A percentile compares a stretch with the other conserved stretches of the same genome.
Evolutionary conservation across 2,888 invertebrate genomes (phyloP).

Genomic region (Spatulosminthurus flaviceps): DNA sequence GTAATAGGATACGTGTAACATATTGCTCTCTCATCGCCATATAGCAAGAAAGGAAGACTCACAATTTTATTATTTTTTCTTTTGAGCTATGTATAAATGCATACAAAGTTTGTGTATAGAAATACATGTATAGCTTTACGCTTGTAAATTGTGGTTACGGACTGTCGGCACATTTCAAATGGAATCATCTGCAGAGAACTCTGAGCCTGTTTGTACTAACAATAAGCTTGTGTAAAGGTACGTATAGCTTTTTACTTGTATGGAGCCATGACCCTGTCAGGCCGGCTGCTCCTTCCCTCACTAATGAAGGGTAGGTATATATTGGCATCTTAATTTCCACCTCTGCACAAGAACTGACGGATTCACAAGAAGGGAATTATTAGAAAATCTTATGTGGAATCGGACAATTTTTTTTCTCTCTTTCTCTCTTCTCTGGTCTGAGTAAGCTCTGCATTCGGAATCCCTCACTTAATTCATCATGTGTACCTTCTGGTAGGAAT

Average conservation of each 20-base stretch:
- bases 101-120: too few species aligned
- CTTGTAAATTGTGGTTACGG: neutral
- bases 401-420: too few species aligned
- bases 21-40: slow-evolving; percentile 23
- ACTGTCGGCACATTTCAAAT: slow-evolving; percentile 26
- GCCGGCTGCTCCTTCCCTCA: slow-evolving; percentile 4
- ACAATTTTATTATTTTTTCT: slow-evolving; percentile 15
- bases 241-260: too few species aligned
- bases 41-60: neutral
- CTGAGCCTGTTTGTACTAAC: too few species aligned
- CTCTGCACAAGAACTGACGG: neutral
- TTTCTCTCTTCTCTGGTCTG: too few species aligned
- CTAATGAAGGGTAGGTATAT: slow-evolving; percentile 5
- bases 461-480: slow-evolving; percentile 3
- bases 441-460: neutral
- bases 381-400: too few species aligned
- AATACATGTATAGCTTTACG: too few species aligned
- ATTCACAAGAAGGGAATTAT: too few species aligned
- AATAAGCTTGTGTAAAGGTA: neutral
- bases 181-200: neutral
- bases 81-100: too few species aligned
- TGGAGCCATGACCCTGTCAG: neutral
- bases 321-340: slow-evolving; percentile 9
- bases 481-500: slow-evolving; percentile 1
- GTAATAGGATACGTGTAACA: slow-evolving; percentile 20